These are phyloP conservation scores for Thalpophila matura DNA, from an alignment of 2,888 invertebrate species.

Conservation along the genomic window DNA sequence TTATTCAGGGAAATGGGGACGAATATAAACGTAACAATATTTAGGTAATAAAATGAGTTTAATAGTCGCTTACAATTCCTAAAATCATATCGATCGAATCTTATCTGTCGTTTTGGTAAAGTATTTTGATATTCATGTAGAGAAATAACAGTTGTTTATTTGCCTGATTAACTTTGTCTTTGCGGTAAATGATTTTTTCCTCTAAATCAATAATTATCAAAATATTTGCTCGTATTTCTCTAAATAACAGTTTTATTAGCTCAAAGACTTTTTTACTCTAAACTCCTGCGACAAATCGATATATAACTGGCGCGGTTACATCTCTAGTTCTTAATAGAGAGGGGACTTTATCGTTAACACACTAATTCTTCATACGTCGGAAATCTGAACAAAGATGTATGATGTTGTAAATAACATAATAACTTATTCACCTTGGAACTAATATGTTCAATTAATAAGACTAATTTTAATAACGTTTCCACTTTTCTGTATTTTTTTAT, in stretches of 20 bases:
- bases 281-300: slow-evolving; percentile 26
- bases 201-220: too few relatives aligned
- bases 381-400: slow-evolving; percentile 33
- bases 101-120: too few relatives aligned
- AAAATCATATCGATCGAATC: too few relatives aligned
- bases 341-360: slow-evolving; percentile 47
- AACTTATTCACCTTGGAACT: slow-evolving; percentile 61
- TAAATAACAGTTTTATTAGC: background rate
- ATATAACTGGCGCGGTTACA: slow-evolving; percentile 46
- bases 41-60: too few relatives aligned
- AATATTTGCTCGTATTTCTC: background rate
- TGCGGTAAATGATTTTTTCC: too few relatives aligned
- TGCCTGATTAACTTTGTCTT: too few relatives aligned
- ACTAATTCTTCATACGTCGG: slow-evolving; percentile 53
- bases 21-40: too few relatives aligned
- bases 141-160: too few relatives aligned
- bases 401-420: slow-evolving; percentile 61
- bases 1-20: background rate
- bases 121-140: too few relatives aligned
- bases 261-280: background rate
- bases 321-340: slow-evolving; percentile 30
- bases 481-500: slow-evolving; percentile 46
- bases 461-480: slow-evolving; percentile 62
- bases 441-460: slow-evolving; percentile 60
- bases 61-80: too few relatives aligned